These are phyloP conservation scores for Heterodera schachtii DNA, from an alignment of 1,140 invertebrate genomes.

Conservation along the genomic window DNA sequence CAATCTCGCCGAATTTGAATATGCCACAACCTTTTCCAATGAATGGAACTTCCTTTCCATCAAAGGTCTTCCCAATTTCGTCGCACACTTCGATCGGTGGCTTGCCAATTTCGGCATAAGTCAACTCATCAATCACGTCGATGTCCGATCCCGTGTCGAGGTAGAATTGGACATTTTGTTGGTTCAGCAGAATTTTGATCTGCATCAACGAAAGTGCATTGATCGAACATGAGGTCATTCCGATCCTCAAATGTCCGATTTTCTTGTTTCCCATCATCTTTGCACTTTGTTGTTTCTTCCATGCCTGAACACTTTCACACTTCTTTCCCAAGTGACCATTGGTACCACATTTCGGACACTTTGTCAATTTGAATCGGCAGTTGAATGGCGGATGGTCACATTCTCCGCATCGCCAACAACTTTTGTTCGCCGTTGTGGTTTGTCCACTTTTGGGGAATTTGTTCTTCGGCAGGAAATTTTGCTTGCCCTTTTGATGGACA, in stretches of 20 bases:
- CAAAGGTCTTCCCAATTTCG: neutral
- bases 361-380: neutral
- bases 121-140: neutral
- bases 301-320: neutral
- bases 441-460: neutral
- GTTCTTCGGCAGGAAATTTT: too few species aligned
- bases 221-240: neutral
- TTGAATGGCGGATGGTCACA: neutral
- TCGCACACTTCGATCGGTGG: neutral
- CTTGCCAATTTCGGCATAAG: neutral
- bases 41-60: neutral
- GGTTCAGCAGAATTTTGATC: constrained; percentile 1
- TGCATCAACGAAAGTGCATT: neutral
- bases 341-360: neutral
- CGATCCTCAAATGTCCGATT: neutral
- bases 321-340: neutral
- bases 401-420: constrained; percentile 1
- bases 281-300: neutral
- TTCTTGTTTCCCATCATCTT: neutral
- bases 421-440: neutral
- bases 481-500: too few species aligned
- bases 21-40: neutral
- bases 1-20: neutral
- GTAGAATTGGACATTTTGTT: neutral
- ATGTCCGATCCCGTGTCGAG: neutral